Evolutionary conservation across 1,140 invertebrate species (phyloP).

Genomic region (Lordiphosa mommai): DNA sequence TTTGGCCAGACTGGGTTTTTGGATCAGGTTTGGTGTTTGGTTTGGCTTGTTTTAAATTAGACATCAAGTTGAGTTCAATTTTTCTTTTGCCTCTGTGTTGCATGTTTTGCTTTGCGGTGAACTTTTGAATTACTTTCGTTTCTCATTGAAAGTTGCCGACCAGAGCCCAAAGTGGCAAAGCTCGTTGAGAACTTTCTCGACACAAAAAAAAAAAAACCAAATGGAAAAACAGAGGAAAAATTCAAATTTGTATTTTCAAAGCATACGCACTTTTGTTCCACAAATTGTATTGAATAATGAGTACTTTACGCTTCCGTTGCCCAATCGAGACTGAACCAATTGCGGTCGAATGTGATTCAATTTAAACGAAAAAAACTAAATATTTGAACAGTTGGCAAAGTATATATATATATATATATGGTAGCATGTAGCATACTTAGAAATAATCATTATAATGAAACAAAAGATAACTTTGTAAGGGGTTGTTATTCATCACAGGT

Average conservation of each 20-base stretch:
- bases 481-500: too few relatives aligned
- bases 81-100: constrained; percentile 49
- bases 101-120: constrained; percentile 54
- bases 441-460: too few relatives aligned
- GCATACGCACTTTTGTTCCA: neutral
- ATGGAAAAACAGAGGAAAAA: constrained; percentile 4
- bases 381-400: too few relatives aligned
- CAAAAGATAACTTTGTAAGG: too few relatives aligned
- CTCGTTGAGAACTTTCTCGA: constrained; percentile 16
- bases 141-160: constrained; percentile 21
- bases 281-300: too few relatives aligned
- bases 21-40: constrained; percentile 20
- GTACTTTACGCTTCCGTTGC: too few relatives aligned
- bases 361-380: too few relatives aligned
- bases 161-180: constrained; percentile 23
- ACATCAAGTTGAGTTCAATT: constrained; percentile 63
- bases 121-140: constrained; percentile 63
- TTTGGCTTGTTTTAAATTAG: constrained; percentile 68
- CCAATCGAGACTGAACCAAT: too few relatives aligned
- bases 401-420: too few relatives aligned
- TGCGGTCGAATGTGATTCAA: too few relatives aligned
- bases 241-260: constrained; percentile 2
- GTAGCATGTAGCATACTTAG: too few relatives aligned
- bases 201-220: constrained; percentile 23
- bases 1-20: constrained; percentile 18